Evolutionary conservation across 2,888 invertebrate species (phyloP), one percentile per base, ranked within the genome.

Genomic region (Pachliopta kotzebuea): DNA sequence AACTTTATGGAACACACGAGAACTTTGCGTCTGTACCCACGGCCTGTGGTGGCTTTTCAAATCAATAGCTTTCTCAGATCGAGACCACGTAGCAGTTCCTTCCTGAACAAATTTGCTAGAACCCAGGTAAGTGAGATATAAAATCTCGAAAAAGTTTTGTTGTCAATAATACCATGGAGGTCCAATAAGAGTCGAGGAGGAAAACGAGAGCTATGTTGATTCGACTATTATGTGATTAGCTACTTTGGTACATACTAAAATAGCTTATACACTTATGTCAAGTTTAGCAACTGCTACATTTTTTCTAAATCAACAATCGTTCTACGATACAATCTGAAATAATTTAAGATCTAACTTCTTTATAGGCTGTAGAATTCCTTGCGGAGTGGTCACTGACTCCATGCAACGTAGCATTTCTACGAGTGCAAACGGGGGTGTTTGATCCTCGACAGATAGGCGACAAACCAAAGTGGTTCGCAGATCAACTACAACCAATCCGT

Each of bases 341-440:
- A n/a, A n/a, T n/a, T n/a, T n/a, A n/a, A n/a, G 9, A 54, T 0
- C 54, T 29, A 26, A 56, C 23, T 49, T 8, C 60, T 54, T 45
- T 61, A 0, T 85, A 96, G 94, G 99, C 99, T 0, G 99, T 99
- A 1, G 99, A 99, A 84, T 99, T 98, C 86, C 94, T 99, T 71
- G 99, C 99, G 0, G 99, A 99, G 86, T 99, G 99, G 98, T 98
- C 98, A 0, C 91, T 99, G 17, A 98, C 98, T 1, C 99, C 99
- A 0, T 97, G 96, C 75, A 99, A 99, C 89, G 98, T 99, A 66
- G 99, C 99, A 4, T 99, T 99, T 81, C 94, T 99, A 55, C 94
- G 99, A 8, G 98, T 99, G 0, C 99, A 99, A 79, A 99, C 99
- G 0, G 99, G 99, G 31, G 95, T 98, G 20, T 95, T 96, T 79